phyloP scores from a whole-genome alignment of 1,140 invertebrate genomes.

The Harpegnathos saltator region DNA sequence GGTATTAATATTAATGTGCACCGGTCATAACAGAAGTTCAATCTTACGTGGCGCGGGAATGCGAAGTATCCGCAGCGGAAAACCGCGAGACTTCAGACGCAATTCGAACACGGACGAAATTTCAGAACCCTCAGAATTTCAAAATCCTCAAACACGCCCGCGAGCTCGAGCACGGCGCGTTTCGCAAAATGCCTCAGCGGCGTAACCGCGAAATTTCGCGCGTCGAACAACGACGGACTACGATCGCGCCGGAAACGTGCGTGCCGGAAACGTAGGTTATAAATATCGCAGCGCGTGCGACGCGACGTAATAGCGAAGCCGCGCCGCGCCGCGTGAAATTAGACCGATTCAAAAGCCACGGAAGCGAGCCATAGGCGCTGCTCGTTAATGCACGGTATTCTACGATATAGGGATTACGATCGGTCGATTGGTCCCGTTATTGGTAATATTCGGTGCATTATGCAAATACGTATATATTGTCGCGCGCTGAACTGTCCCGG shows the following conservation, averaged over 20 bases:
- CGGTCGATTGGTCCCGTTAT: conserved; percentile 55
- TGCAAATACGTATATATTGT: conserved; percentile 61
- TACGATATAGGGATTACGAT: conserved; percentile 48
- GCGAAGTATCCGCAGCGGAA: too few relatives aligned
- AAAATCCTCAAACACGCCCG: too few relatives aligned
- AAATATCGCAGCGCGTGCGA: conserved; percentile 7
- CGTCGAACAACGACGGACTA: not conserved
- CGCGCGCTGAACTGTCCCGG: not conserved
- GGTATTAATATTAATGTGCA: not conserved
- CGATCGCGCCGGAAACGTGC: not conserved
- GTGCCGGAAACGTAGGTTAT: not conserved
- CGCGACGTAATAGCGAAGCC: not conserved
- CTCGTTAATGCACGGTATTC: conserved; percentile 48
- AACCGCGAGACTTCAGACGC: not conserved
- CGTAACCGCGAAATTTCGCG: not conserved
- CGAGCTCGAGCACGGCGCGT: too few relatives aligned
- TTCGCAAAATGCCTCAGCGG: too few relatives aligned
- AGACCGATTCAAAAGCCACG: conserved; percentile 42
- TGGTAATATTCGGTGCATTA: conserved; percentile 56
- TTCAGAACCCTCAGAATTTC: too few relatives aligned
- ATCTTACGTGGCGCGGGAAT: too few relatives aligned
- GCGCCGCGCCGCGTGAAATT: conserved; percentile 15
- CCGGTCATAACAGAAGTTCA: not conserved
- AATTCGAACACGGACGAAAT: not conserved
- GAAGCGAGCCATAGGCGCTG: not conserved